Base-by-base conservation (phyloP, 2,113 vertebrate genomes). In the Lucifuga dentata region DNA sequence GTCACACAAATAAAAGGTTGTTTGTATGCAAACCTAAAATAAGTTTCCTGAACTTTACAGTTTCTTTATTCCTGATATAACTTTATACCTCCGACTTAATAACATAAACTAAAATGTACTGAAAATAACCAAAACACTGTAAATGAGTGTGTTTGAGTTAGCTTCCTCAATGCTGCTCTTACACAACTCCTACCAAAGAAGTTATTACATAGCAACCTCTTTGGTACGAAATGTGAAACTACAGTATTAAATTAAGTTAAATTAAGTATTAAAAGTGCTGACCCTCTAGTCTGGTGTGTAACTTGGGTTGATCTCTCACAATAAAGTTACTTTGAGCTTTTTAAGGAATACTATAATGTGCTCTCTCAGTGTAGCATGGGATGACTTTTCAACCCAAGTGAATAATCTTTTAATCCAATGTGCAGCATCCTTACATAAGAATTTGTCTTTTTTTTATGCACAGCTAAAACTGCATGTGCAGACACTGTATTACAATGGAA, bases 391-490 rank as follows among this genome's bases (percentile, higher is more conserved):
- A 78, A 53, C 57, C 29, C 45, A 32, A 11, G 16, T 24, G 16
- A 44, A 29, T 82, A 78, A 87, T 80, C 80, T 43, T 49, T 75
- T 86, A 85, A 85, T 70, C 76, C 64, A 63, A 60, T 32, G 11
- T 38, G 29, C 48, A 40, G 11, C 44, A 13, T 56, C 11, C 11
- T 79, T 71, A 67, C 20, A 36, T 63, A 76, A 80, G 46, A 71
- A 66, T 36, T 36, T 59, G 8, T 59, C 69, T 46, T 62, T 5
- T 38, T 33, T n/a, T n/a, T n/a, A n/a, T n/a, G n/a, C n/a, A n/a
- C n/a, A n/a, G n/a, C n/a, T n/a, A n/a, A n/a, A n/a, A n/a, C n/a
- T n/a, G n/a, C n/a, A n/a, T n/a, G n/a, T n/a, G n/a, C n/a, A n/a
- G n/a, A n/a, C n/a, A n/a, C n/a, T n/a, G n/a, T n/a, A n/a, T 10